phyloP scores from a whole-genome alignment of 2,113 vertebrate species.

The Atrichornis clamosus region DNA sequence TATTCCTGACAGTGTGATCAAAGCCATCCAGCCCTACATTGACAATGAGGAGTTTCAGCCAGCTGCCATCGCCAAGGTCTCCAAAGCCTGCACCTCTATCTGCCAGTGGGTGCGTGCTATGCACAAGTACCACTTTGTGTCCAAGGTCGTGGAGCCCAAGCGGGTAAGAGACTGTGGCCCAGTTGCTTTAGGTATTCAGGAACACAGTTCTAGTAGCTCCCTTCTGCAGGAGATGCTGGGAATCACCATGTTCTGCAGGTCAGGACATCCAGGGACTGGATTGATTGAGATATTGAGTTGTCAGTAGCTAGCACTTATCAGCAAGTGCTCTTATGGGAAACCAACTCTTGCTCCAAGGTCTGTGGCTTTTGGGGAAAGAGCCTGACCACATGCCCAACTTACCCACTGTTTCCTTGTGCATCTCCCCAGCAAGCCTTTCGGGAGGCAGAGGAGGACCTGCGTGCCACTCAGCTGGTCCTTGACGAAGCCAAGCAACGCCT shows the following conservation, averaged over 20 bases:
- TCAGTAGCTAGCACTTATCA: not conserved
- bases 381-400: not conserved
- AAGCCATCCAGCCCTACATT: constrained; percentile 86
- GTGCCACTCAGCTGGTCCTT: constrained; percentile 76
- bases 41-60: constrained; percentile 92
- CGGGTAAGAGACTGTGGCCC: constrained; percentile 72
- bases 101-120: constrained; percentile 95
- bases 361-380: not conserved
- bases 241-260: not conserved
- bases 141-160: constrained; percentile 85
- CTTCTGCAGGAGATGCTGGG: not conserved
- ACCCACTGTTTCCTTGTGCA: not conserved
- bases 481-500: constrained; percentile 81
- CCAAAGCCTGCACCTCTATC: constrained; percentile 91
- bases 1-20: constrained; percentile 84
- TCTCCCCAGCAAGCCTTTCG: constrained; percentile 77
- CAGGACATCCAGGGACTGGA: not conserved
- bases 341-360: not conserved
- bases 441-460: constrained; percentile 85
- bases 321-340: not conserved
- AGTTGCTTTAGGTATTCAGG: not conserved
- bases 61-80: constrained; percentile 85
- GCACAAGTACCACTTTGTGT: constrained; percentile 89
- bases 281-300: not conserved
- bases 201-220: not conserved